Conservation (phyloP, 2,797 vertebrate species). For the Bovichtus diacanthus region DNA sequence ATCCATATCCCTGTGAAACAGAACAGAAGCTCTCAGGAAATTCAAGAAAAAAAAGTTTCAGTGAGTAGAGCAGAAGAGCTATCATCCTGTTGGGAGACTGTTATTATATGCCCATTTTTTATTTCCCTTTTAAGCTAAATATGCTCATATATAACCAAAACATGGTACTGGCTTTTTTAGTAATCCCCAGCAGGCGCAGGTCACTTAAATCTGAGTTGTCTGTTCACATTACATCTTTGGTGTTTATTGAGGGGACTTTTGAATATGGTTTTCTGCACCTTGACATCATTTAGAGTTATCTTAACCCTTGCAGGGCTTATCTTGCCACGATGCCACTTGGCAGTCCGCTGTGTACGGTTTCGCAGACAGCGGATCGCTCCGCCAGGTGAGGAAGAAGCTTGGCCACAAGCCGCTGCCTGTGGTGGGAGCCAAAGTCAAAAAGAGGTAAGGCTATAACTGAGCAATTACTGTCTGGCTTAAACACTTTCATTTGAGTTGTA, state of each 20-base stretch:
- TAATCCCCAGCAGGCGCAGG: not conserved
- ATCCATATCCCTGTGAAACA: not conserved
- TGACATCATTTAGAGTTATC: not conserved
- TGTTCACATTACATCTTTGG: not conserved
- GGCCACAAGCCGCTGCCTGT: constrained; percentile 86
- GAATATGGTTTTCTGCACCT: not conserved
- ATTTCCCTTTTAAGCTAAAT: constrained; percentile 5
- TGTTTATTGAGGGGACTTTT: not conserved
- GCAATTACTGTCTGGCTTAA: constrained; percentile 43
- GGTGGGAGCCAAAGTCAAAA: constrained; percentile 87
- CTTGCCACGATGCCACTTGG: constrained; percentile 89
- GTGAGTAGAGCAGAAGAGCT: not conserved
- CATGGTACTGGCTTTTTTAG: not conserved
- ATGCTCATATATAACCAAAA: not conserved
- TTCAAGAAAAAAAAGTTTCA: too few species aligned
- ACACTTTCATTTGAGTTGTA: constrained; percentile 21
- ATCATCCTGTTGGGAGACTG: not conserved
- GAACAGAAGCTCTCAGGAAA: not conserved
- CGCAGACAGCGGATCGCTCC: constrained; percentile 81
- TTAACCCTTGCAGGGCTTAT: constrained; percentile 78
- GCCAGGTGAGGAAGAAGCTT: constrained; percentile 84
- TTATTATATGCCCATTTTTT: not conserved
- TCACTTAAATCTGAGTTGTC: not conserved
- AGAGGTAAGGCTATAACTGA: constrained; percentile 78
- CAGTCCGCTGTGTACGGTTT: constrained; percentile 89